Percentiles rank a stretch among this genome's conserved stretches.
These are phyloP conservation scores for Enteromius unitaeniatus DNA, from an alignment of 2,797 vertebrate genomes.

Conservation along the genomic window DNA sequence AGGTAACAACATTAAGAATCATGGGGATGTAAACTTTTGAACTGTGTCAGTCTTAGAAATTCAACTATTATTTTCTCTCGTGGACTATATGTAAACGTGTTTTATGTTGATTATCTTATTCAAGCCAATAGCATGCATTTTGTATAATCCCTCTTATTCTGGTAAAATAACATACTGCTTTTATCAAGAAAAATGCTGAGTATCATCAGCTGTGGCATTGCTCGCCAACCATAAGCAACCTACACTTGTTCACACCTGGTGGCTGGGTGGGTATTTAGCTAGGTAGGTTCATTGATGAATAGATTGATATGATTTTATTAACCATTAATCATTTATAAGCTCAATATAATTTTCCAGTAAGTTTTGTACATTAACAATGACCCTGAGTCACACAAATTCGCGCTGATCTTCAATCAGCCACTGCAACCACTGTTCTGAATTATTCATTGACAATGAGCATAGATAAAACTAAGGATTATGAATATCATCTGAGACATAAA, in stretches of 20 bases:
- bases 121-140: neutral
- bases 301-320: neutral
- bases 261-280: neutral
- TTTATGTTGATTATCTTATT: no score
- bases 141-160: neutral
- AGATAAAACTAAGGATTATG: neutral
- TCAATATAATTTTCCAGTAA: neutral
- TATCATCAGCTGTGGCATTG: neutral
- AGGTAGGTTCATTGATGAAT: neutral
- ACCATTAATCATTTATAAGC: neutral
- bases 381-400: neutral
- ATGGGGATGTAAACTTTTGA: no score
- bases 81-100: no score
- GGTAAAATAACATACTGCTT: neutral
- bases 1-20: no score
- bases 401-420: neutral
- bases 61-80: no score
- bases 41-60: no score
- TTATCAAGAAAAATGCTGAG: neutral
- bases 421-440: neutral
- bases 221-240: conserved; percentile 5
- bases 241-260: neutral
- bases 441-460: neutral
- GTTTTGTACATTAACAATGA: neutral
- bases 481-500: conserved; percentile 8